Conservation (phyloP, 1,140 invertebrate genomes). For the Drosophila busckii region DNA sequence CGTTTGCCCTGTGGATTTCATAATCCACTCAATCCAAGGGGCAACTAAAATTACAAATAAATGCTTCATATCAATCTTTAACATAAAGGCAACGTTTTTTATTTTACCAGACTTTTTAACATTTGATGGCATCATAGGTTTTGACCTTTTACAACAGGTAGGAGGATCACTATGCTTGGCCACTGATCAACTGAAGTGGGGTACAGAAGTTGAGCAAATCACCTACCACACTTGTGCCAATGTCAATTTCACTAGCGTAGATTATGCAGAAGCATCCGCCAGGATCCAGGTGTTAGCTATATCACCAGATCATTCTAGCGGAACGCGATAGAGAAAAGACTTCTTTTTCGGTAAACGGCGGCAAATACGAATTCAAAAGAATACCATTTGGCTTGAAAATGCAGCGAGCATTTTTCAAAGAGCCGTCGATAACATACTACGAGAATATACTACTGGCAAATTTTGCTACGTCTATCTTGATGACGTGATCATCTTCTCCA, state of each 20-base stretch:
- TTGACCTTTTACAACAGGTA: conserved; percentile 6
- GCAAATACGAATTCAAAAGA: conserved; percentile 25
- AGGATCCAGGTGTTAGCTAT: not conserved
- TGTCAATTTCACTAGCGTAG: conserved; percentile 4
- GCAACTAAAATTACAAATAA: conserved; percentile 2
- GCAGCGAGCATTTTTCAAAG: conserved; percentile 22
- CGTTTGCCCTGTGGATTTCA: conserved; percentile 2
- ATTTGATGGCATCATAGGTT: conserved; percentile 16
- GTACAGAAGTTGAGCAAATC: conserved; percentile 2
- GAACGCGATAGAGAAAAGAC: conserved; percentile 76
- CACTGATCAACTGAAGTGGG: not conserved
- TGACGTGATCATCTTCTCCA: no score
- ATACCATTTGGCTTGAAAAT: conserved; percentile 15
- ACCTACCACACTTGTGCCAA: conserved; percentile 4
- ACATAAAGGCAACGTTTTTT: conserved; percentile 8
- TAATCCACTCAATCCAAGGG: conserved; percentile 3
- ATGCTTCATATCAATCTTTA: conserved; percentile 10
- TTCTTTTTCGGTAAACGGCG: conserved; percentile 69
- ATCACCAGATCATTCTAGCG: conserved; percentile 79
- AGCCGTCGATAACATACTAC: conserved; percentile 15
- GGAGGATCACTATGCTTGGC: conserved; percentile 3
- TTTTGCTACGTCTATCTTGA: no score
- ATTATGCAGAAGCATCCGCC: not conserved
- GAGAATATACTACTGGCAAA: conserved; percentile 18
- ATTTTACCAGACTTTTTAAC: conserved; percentile 6